phyloP scores from a whole-genome alignment of 2,888 invertebrate species.

The Caenorhabditis sp. region DNA sequence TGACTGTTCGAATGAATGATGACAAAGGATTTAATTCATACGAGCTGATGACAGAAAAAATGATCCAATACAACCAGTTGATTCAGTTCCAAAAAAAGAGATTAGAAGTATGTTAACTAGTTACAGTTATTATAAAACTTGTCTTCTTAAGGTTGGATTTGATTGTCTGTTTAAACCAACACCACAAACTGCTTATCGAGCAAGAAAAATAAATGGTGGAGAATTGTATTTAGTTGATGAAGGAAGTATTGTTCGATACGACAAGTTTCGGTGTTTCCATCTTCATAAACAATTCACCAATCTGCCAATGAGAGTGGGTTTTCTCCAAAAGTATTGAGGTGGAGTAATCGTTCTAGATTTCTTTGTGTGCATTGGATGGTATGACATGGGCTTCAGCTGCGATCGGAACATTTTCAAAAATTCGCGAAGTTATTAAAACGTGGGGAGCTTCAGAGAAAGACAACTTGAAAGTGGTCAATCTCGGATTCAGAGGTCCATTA shows the following conservation, averaged over 20 bases:
- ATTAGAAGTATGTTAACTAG: too few species aligned
- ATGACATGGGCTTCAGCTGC: constrained; percentile 21
- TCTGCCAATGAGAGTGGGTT: constrained; percentile 23
- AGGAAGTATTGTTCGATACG: constrained; percentile 15
- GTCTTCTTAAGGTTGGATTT: constrained; percentile 16
- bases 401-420: constrained; percentile 28
- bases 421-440: constrained; percentile 29
- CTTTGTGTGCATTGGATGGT: constrained; percentile 24
- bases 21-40: constrained; percentile 7
- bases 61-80: constrained; percentile 13
- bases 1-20: constrained; percentile 19
- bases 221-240: constrained; percentile 26
- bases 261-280: constrained; percentile 18
- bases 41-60: constrained; percentile 19
- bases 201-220: constrained; percentile 16
- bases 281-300: constrained; percentile 16
- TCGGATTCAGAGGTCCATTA: constrained; percentile 16
- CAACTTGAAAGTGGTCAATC: constrained; percentile 5
- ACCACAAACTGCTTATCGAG: constrained; percentile 1
- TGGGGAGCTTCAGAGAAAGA: constrained; percentile 19
- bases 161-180: constrained; percentile 17
- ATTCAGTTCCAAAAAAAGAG: constrained; percentile 19
- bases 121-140: too few species aligned
- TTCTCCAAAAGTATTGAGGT: background rate
- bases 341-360: constrained; percentile 6